Evolutionary conservation across 2,113 vertebrate genomes (phyloP), one percentile per base, ranked within the genome.

Genomic region (Colinus virginianus): DNA sequence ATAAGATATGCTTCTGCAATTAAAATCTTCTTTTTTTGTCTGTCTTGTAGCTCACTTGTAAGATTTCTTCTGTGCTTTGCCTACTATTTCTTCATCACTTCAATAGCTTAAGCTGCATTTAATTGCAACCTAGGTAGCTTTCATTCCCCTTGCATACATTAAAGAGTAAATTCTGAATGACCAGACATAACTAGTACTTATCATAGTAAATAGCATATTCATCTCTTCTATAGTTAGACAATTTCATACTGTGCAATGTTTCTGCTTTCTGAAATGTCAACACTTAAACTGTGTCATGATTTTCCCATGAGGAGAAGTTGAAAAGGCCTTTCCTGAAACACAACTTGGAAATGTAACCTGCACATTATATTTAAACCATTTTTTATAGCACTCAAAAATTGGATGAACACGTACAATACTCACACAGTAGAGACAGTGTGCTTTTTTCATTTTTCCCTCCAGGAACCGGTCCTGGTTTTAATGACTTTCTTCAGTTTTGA

Each of bases 151-250:
- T 63, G 75, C 67, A 87, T 0, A 0, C 81, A 80, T 90, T 94
- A 87, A 89, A 94, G n/a, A 67, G 49, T 74, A 93, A 97, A 96
- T 58, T 86, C 67, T 94, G 77, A 96, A 62, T 94, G 94, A 84
- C 42, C 93, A 66, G 87, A 80, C 88, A 59, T 90, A 94, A 96
- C 71, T 78, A 78, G 38, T 94, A 93, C 93, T 96, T 87, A 89
- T 49, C 43, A 69, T 93, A 86, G 87, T 93, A 68, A 93, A 92
- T 83, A 80, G 69, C 81, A 71, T 89, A 87, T 95, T 96, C 68
- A 95, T 92, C 76, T 90, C 55, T 86, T 93, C 89, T 83, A 61
- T 55, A 93, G 82, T 43, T 77, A 91, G 88, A 95, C 64, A 67
- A 90, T 97, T 80, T 80, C 71, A 81, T 40, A 87, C 63, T 48